These are phyloP conservation scores for Idaea straminata DNA, from an alignment of 2,888 invertebrate species.

Conservation along the genomic window DNA sequence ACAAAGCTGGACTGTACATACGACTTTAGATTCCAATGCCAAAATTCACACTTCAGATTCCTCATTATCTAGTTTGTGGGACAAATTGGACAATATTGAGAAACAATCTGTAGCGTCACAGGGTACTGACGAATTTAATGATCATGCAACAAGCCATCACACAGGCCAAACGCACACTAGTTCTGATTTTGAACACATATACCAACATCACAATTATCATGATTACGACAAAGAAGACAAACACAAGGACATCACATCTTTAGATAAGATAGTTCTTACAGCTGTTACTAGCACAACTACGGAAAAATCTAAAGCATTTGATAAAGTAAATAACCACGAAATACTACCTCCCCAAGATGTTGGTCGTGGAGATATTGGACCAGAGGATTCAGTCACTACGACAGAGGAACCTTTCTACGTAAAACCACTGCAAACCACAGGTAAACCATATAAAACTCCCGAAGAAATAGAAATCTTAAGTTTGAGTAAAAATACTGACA, in stretches of 20 bases:
- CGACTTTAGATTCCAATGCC: slow-evolving; percentile 15
- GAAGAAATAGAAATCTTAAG: slow-evolving; percentile 22
- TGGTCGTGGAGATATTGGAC: slow-evolving; percentile 43
- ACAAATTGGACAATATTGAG: slow-evolving; percentile 36
- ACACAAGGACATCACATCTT: not conserved
- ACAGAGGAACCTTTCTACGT: slow-evolving; percentile 12
- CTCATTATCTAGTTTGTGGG: slow-evolving; percentile 36
- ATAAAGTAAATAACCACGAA: slow-evolving; percentile 11
- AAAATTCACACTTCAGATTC: slow-evolving; percentile 12
- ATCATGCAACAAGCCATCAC: not conserved
- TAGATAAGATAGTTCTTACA: not conserved
- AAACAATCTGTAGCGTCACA: slow-evolving; percentile 16
- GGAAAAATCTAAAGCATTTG: slow-evolving; percentile 6
- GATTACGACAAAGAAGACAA: not conserved
- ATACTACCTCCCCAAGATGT: slow-evolving; percentile 26
- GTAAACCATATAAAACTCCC: slow-evolving; percentile 21
- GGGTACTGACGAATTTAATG: not conserved
- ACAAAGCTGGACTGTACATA: slow-evolving; percentile 15
- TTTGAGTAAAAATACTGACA: slow-evolving; percentile 19
- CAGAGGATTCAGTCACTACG: slow-evolving; percentile 29
- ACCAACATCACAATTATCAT: not conserved
- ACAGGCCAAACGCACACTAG: not conserved
- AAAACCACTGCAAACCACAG: slow-evolving; percentile 9
- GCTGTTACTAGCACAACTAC: slow-evolving; percentile 10
- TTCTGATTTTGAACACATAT: not conserved